phyloP scores from a whole-genome alignment of 2,797 vertebrate species.

The Gymnodraco acuticeps region DNA sequence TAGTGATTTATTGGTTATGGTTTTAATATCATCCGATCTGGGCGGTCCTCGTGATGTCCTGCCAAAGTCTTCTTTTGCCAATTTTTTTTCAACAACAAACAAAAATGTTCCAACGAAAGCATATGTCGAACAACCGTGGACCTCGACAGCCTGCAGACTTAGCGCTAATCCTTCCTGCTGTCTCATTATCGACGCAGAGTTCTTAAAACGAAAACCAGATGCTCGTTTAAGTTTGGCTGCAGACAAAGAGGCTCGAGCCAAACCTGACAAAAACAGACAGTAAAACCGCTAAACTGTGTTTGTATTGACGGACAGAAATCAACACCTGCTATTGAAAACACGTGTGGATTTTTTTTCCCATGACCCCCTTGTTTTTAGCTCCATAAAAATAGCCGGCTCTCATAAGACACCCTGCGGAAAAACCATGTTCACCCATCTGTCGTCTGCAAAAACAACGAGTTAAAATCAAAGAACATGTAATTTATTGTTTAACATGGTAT shows the following conservation, averaged over 20 bases:
- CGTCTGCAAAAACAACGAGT: slow-evolving; percentile 6
- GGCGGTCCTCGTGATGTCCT: neutral
- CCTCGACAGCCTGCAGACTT: slow-evolving; percentile 35
- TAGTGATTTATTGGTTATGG: neutral
- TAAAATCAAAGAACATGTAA: neutral
- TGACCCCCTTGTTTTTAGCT: neutral
- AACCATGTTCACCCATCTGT: neutral
- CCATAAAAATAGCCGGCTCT: slow-evolving; percentile 30
- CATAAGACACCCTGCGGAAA: slow-evolving; percentile 1
- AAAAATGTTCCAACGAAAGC: slow-evolving; percentile 2
- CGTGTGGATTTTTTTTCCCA: neutral
- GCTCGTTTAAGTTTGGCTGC: slow-evolving; percentile 52
- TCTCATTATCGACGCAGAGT: slow-evolving; percentile 45
- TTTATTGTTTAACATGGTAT: neutral
- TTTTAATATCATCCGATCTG: neutral
- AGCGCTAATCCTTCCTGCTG: slow-evolving; percentile 21
- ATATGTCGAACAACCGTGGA: neutral
- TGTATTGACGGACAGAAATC: slow-evolving; percentile 41
- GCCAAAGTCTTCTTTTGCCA: neutral
- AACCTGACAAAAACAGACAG: slow-evolving; percentile 42
- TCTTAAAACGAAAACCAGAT: slow-evolving; percentile 63
- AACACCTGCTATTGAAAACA: slow-evolving; percentile 59
- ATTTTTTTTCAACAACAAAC: neutral
- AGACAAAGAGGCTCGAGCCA: slow-evolving; percentile 32
- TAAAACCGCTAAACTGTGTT: slow-evolving; percentile 31